These are phyloP conservation scores for Tipula vernalis DNA, from an alignment of 2,888 invertebrate genomes.

Conservation along the genomic window DNA sequence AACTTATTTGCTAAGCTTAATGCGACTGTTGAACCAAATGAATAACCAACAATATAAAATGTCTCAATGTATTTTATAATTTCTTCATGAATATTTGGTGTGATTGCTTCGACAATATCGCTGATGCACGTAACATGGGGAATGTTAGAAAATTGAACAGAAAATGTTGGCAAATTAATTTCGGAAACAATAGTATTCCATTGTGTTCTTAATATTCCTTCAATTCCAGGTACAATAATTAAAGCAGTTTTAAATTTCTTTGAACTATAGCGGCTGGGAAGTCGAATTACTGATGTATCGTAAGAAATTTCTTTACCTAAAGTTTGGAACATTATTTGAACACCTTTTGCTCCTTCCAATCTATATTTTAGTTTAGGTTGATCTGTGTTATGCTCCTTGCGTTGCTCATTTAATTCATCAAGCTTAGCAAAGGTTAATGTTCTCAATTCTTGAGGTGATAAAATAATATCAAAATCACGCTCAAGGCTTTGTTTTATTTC, in stretches of 20 bases:
- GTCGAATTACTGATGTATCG: constrained; percentile 40
- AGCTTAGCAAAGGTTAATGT: not conserved
- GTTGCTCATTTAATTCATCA: constrained; percentile 10
- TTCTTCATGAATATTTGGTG: constrained; percentile 28
- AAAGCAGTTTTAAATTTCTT: constrained; percentile 23
- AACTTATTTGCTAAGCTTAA: constrained; percentile 62
- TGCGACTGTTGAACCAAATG: constrained; percentile 69
- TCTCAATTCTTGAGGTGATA: not conserved
- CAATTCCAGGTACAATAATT: constrained; percentile 29
- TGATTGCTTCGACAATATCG: not conserved
- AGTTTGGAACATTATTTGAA: constrained; percentile 45
- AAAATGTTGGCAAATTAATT: constrained; percentile 22
- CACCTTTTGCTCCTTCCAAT: constrained; percentile 33
- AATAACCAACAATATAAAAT: constrained; percentile 42
- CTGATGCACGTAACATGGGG: constrained; percentile 10
- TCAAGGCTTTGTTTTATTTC: not conserved
- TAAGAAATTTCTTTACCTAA: constrained; percentile 46
- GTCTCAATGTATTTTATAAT: constrained; percentile 39
- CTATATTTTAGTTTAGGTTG: constrained; percentile 16
- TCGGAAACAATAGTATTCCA: constrained; percentile 29
- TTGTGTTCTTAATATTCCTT: constrained; percentile 43
- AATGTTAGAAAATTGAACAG: constrained; percentile 29
- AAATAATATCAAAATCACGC: no score
- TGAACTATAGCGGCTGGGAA: constrained; percentile 33
- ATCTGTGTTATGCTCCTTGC: constrained; percentile 19